Base-by-base conservation (phyloP, 2,113 vertebrate species). In the Dissostichus mawsoni region DNA sequence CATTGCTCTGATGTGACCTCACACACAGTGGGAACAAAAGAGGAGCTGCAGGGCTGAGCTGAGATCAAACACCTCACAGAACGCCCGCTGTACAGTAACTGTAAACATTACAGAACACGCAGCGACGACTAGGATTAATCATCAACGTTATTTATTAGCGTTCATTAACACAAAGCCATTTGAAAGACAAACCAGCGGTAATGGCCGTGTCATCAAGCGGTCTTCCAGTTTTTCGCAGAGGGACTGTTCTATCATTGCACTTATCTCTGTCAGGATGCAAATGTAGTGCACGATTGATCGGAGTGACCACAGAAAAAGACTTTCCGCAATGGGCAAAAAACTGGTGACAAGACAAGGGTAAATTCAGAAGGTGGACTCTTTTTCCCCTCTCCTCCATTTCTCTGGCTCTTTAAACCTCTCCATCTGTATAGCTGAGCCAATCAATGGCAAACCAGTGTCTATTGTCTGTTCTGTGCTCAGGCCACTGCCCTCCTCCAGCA, bases 361-460 rank as follows among this genome's bases (percentile, higher is more conserved):
- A 72, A 87, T 78, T 78, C 80, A 80, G 79, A 64, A 82, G 76
- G 78, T 65, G 72, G 50, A 53, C 66, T 75, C 48, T 25, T 20
- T 66, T 58, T n/a, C 81, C 50, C 55, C 13, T 47, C 17, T 62
- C 52, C 77, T 67, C 25, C 53, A 74, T 66, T 75, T 74, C 82
- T 63, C 62, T 23, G 57, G 66, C 83, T 86, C 89, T 89, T 86
- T 87, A 87, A 89, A 92, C 78, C 86, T 66, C 86, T 93, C 77
- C 73, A 89, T 94, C 91, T 92, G 94, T 93, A 94, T 93, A 88
- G 89, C 88, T 69, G 76, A 90, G 80, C 92, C 93, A 93, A 93
- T 95, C 93, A 95, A 93, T 94, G 90, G 90, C 88, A 85, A 90
- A 93, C 87, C 92, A 85, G 87, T 89, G 92, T 92, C 93, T 93